phyloP scores from a whole-genome alignment of 2,113 vertebrate genomes.

The Morone chrysops region DNA sequence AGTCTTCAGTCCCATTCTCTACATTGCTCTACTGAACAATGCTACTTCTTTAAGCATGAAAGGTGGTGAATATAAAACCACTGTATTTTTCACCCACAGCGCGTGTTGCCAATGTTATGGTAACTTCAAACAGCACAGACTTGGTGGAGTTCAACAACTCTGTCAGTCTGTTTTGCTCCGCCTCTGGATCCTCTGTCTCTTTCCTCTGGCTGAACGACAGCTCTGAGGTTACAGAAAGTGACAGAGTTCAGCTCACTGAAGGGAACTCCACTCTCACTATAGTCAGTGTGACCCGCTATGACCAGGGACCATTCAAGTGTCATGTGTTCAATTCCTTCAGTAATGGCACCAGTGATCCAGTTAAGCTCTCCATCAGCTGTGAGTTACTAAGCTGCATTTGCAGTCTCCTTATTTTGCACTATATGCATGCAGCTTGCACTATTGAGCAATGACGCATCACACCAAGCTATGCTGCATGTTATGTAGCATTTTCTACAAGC shows the following conservation, averaged over 20 bases:
- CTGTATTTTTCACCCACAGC: slow-evolving; percentile 59
- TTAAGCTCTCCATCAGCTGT: slow-evolving; percentile 33
- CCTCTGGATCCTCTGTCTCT: slow-evolving; percentile 58
- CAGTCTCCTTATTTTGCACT: background rate
- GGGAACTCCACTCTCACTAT: slow-evolving; percentile 64
- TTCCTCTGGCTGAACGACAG: slow-evolving; percentile 69
- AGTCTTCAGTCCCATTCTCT: background rate
- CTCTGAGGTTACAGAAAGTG: slow-evolving; percentile 54
- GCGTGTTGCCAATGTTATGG: slow-evolving; percentile 67
- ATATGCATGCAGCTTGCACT: background rate
- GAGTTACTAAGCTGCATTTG: background rate
- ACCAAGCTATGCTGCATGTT: background rate
- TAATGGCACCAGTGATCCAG: background rate
- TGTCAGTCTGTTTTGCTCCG: slow-evolving; percentile 50
- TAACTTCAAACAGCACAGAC: slow-evolving; percentile 37
- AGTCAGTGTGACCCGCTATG: slow-evolving; percentile 65
- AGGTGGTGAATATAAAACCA: background rate
- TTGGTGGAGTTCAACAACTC: slow-evolving; percentile 67
- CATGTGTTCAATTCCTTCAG: slow-evolving; percentile 60
- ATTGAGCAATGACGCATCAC: no score
- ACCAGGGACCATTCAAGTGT: slow-evolving; percentile 72
- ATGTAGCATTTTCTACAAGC: background rate
- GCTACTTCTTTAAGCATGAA: background rate
- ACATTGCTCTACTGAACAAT: background rate
- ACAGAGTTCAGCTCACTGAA: slow-evolving; percentile 63